A percentile compares a stretch with the other conserved stretches of the same genome.
These are phyloP conservation scores for Crossocerus cetratus DNA, from an alignment of 2,888 invertebrate species.

Conservation along the genomic window DNA sequence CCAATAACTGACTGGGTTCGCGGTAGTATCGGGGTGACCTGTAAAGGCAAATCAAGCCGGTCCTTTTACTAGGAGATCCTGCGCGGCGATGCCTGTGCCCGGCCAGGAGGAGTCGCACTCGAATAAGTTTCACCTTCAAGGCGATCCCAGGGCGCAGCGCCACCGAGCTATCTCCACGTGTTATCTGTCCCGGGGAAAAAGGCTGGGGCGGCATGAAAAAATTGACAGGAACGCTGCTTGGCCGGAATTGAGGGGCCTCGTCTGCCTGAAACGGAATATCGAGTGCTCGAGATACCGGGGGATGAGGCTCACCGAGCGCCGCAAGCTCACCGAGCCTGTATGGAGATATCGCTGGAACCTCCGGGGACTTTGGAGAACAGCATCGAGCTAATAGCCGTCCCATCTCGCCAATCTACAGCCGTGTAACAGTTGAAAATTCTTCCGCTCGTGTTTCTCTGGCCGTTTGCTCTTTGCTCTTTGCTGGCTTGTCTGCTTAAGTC, in stretches of 20 bases:
- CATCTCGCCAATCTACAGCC: slow-evolving; percentile 55
- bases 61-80: background rate
- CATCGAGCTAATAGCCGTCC: slow-evolving; percentile 47
- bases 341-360: slow-evolving; percentile 41
- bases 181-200: background rate
- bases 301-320: slow-evolving; percentile 33
- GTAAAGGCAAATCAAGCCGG: background rate
- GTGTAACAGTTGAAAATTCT: slow-evolving; percentile 42
- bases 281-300: slow-evolving; percentile 39
- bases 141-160: background rate
- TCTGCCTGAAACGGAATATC: background rate
- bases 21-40: background rate
- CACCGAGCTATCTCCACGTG: background rate
- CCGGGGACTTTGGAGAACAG: slow-evolving; percentile 35
- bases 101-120: background rate
- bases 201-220: background rate
- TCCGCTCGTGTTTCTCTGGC: slow-evolving; percentile 47
- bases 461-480: background rate
- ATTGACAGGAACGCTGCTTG: background rate
- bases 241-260: background rate
- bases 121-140: background rate
- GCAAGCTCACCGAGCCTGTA: slow-evolving; percentile 29
- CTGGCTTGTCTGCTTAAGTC: no score
- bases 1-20: background rate
- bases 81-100: background rate